These are phyloP conservation scores for Gymnopithys bicolor DNA, from an alignment of 2,797 vertebrate genomes.

Conservation along the genomic window DNA sequence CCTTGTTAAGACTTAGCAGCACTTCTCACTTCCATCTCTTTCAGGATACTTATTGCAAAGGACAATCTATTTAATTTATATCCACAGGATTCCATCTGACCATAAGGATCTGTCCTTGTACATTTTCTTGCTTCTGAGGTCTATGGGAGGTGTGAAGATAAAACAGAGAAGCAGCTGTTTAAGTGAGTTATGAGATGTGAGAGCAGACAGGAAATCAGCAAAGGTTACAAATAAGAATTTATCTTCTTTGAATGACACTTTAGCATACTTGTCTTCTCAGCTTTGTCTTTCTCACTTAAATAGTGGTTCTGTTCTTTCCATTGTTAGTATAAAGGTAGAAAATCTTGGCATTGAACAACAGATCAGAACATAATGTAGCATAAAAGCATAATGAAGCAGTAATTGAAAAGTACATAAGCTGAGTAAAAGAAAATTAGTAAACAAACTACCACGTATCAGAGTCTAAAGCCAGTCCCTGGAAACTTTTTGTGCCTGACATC, in stretches of 20 bases:
- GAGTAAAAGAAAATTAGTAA: conserved; percentile 20
- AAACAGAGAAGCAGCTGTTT: neutral
- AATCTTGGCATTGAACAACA: neutral
- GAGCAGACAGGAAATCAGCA: neutral
- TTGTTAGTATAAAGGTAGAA: neutral
- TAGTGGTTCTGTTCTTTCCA: neutral
- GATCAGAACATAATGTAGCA: neutral
- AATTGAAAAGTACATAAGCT: neutral
- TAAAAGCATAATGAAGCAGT: neutral
- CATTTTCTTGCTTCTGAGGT: neutral
- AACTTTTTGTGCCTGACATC: neutral
- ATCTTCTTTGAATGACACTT: neutral
- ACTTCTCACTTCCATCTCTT: neutral
- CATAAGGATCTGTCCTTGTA: neutral
- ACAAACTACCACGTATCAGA: neutral
- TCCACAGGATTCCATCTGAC: neutral
- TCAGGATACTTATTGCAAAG: neutral
- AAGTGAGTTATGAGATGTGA: neutral
- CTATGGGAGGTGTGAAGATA: neutral
- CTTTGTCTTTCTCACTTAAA: neutral
- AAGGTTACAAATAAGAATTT: neutral
- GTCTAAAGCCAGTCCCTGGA: neutral
- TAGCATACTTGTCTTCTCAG: neutral
- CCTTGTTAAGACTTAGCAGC: neutral
- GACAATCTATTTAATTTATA: neutral